phyloP scores from a whole-genome alignment of 1,140 invertebrate genomes.

The Lucilia sericata region DNA sequence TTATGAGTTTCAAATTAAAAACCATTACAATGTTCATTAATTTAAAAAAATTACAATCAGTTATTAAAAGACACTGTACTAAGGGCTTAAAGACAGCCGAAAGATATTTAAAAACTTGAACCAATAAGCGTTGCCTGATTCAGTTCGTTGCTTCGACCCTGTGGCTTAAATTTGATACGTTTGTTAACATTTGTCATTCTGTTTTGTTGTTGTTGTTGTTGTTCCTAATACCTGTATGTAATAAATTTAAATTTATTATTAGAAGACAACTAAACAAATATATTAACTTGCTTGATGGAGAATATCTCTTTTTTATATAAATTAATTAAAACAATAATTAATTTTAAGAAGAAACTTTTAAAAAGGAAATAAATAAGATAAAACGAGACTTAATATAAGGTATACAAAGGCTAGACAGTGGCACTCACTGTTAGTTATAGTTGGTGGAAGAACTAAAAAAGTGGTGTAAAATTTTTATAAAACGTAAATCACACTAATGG shows the following conservation, averaged over 20 bases:
- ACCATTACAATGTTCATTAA: too few species aligned
- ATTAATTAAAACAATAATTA: constrained; percentile 25
- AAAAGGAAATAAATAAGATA: not conserved
- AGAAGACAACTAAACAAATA: not conserved
- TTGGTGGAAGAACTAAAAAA: not conserved
- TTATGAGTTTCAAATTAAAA: too few species aligned
- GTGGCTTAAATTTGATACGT: not conserved
- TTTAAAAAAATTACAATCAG: too few species aligned
- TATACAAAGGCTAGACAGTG: not conserved
- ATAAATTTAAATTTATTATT: constrained; percentile 1
- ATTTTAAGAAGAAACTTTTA: not conserved
- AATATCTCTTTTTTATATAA: not conserved
- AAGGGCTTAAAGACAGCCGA: too few species aligned
- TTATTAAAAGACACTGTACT: too few species aligned
- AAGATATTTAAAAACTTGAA: too few species aligned
- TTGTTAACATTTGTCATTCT: not conserved
- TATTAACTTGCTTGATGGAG: not conserved
- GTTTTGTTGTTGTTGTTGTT: constrained; percentile 1
- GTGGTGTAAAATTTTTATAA: not conserved
- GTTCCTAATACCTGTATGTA: not conserved
- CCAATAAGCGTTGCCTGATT: too few species aligned
- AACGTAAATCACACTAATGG: constrained; percentile 26
- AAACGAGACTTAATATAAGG: not conserved
- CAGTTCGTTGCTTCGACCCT: too few species aligned
- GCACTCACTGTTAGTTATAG: not conserved